Percentiles rank a stretch among this genome's conserved stretches.
Evolutionary conservation across 2,113 vertebrate species (phyloP).

Genomic region (Pogona vitticeps): DNA sequence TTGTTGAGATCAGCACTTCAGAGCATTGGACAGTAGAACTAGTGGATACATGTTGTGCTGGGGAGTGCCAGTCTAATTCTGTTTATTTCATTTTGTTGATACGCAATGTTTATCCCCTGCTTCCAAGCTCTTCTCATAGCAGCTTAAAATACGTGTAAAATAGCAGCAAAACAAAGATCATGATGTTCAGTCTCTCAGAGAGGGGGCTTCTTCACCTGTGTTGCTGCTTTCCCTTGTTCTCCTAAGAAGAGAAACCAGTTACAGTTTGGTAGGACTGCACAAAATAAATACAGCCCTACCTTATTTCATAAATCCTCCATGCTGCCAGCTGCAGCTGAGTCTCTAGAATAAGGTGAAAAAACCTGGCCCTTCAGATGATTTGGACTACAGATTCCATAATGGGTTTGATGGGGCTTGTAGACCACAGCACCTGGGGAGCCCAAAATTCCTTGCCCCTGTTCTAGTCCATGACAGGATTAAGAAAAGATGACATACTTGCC

Average conservation of each 20-base stretch:
- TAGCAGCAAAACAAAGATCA: background rate
- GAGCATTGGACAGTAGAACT: constrained; percentile 43
- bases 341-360: no score
- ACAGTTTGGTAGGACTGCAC: background rate
- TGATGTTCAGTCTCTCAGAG: background rate
- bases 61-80: background rate
- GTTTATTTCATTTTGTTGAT: background rate
- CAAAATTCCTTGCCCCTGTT: no score
- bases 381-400: no score
- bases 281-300: background rate
- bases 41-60: constrained; percentile 1
- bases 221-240: background rate
- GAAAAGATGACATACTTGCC: background rate
- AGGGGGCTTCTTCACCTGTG: background rate
- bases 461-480: no score
- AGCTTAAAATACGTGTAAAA: background rate
- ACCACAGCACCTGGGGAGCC: no score
- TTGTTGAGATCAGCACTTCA: rapidly evolving
- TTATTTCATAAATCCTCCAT: background rate
- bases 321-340: background rate
- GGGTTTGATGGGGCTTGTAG: no score
- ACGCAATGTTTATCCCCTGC: background rate
- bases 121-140: background rate
- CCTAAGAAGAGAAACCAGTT: background rate
- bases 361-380: no score